phyloP scores from a whole-genome alignment of 2,888 invertebrate species.

The Coelopa pilipes region DNA sequence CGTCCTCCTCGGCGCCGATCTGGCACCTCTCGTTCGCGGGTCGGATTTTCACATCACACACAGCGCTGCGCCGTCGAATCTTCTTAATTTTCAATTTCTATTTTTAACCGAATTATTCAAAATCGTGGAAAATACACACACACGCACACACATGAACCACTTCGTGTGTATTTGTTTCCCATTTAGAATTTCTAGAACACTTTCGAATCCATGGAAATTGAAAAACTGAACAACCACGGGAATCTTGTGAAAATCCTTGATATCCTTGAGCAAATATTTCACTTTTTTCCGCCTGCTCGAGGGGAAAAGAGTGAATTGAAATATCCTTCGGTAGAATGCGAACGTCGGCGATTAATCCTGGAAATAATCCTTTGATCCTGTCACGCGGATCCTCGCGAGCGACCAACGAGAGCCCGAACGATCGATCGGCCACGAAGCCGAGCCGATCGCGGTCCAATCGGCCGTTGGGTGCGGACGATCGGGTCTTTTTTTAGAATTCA shows the following conservation, averaged over 20 bases:
- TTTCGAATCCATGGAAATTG: too few relatives aligned
- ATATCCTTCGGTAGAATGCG: too few relatives aligned
- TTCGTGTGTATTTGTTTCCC: not conserved
- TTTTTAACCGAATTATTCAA: slow-evolving; percentile 31
- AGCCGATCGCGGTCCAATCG: slow-evolving; percentile 40
- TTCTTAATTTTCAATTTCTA: slow-evolving; percentile 31
- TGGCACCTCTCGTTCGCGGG: slow-evolving; percentile 28
- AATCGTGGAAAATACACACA: slow-evolving; percentile 14
- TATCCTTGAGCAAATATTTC: not conserved
- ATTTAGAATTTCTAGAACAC: not conserved
- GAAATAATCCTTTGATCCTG: not conserved
- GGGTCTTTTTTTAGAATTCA: slow-evolving; percentile 64
- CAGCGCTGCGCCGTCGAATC: not conserved
- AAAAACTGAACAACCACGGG: too few relatives aligned
- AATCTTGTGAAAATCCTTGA: too few relatives aligned
- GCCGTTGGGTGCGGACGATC: slow-evolving; percentile 34
- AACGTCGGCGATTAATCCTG: not conserved
- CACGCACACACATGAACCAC: not conserved
- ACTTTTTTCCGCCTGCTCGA: not conserved
- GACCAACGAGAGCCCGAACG: not conserved
- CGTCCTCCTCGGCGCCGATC: slow-evolving; percentile 43
- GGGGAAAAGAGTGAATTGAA: too few relatives aligned
- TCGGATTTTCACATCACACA: not conserved
- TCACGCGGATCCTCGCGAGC: not conserved
- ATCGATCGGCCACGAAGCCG: not conserved